phyloP scores from a whole-genome alignment of 2,888 invertebrate species.

The Octodonta nipae region DNA sequence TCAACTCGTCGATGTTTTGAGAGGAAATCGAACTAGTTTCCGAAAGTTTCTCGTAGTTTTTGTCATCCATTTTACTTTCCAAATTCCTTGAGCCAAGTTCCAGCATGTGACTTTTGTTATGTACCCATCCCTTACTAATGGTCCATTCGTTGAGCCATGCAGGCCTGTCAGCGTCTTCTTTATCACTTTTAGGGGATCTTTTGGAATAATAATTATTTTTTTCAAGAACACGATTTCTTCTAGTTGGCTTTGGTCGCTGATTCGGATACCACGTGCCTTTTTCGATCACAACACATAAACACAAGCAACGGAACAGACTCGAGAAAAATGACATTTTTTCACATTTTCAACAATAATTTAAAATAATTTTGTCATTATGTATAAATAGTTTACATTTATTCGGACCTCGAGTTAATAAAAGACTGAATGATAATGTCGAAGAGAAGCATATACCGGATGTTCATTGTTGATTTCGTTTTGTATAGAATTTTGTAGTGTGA shows the following conservation, averaged over 20 bases:
- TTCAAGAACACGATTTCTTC: too few relatives aligned
- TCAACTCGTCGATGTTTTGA: constrained; percentile 29
- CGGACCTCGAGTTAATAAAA: too few relatives aligned
- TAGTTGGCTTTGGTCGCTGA: too few relatives aligned
- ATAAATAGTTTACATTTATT: too few relatives aligned
- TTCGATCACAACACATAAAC: constrained; percentile 28
- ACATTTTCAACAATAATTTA: too few relatives aligned
- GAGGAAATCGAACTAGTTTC: constrained; percentile 25
- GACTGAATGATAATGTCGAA: too few relatives aligned
- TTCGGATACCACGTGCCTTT: constrained; percentile 29
- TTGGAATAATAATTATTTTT: constrained; percentile 9
- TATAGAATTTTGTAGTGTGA: too few relatives aligned
- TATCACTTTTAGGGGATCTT: constrained; percentile 11
- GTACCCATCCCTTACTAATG: constrained; percentile 36
- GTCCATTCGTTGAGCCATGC: constrained; percentile 37
- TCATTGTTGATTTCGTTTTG: too few relatives aligned
- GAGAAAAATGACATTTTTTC: constrained; percentile 13
- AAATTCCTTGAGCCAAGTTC: constrained; percentile 16
- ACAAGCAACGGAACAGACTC: constrained; percentile 24
- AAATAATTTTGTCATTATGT: too few relatives aligned
- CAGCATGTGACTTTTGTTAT: constrained; percentile 31
- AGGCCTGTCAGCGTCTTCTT: constrained; percentile 20
- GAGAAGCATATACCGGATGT: too few relatives aligned
- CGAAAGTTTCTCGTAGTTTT: constrained; percentile 15
- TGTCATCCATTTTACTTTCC: constrained; percentile 9